These are phyloP conservation scores for human DNA, from an alignment of 2,113 vertebrate species.

Conservation along the genomic window DNA sequence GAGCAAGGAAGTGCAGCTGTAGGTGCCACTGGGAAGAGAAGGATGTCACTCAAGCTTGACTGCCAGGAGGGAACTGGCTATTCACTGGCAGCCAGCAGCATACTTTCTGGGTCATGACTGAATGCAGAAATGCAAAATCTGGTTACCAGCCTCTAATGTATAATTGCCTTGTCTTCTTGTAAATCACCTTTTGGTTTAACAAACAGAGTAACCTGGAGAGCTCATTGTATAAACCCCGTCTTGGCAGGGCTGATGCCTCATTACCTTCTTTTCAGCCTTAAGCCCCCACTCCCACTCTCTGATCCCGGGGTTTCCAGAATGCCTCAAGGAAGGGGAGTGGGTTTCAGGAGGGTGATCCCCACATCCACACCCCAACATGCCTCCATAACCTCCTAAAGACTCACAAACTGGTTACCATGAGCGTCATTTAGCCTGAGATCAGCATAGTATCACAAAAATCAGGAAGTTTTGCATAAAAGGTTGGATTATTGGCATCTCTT, in stretches of 20 bases:
- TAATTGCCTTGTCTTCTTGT: not conserved
- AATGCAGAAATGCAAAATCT: not conserved
- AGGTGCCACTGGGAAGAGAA: not conserved
- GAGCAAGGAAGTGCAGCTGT: slow-evolving; percentile 32
- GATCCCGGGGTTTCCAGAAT: not conserved
- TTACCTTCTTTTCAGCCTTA: not conserved
- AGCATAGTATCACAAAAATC: not conserved
- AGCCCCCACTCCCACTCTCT: not conserved
- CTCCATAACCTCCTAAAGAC: not conserved
- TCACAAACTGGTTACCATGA: not conserved
- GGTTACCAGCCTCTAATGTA: not conserved
- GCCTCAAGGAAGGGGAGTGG: not conserved
- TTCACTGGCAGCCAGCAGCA: not conserved
- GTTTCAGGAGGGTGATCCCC: not conserved
- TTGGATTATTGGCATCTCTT: not conserved
- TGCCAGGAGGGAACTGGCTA: not conserved
- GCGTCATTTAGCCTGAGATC: not conserved
- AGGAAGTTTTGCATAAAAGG: not conserved
- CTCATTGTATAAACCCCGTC: not conserved
- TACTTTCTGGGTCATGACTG: not conserved
- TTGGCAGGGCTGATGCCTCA: not conserved
- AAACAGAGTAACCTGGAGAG: not conserved
- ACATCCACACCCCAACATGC: not conserved
- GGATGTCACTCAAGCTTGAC: not conserved
- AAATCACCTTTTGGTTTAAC: not conserved